These are phyloP conservation scores for Gephyroberyx darwinii DNA, from an alignment of 2,797 vertebrate species.

Conservation along the genomic window DNA sequence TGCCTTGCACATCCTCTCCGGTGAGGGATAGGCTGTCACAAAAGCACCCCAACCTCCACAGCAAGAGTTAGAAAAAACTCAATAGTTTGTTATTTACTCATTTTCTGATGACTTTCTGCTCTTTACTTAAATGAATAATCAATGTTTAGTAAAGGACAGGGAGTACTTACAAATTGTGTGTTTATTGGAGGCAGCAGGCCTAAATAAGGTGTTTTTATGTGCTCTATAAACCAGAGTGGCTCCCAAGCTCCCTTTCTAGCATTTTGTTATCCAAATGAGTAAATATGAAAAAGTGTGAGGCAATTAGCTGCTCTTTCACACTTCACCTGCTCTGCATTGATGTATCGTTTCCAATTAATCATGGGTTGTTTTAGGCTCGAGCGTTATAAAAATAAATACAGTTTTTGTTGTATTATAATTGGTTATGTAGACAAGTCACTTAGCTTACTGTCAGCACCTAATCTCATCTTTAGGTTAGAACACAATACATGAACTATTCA, in stretches of 20 bases:
- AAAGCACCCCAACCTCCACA: neutral
- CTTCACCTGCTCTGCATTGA: neutral
- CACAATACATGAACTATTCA: neutral
- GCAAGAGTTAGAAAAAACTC: neutral
- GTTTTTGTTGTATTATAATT: neutral
- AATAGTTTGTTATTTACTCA: neutral
- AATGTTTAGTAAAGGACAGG: too few species aligned
- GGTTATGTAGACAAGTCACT: neutral
- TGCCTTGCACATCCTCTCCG: neutral
- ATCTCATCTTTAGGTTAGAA: neutral
- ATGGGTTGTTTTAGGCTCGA: neutral
- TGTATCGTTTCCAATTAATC: conserved; percentile 1
- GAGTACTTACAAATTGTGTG: neutral
- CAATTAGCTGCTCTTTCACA: neutral
- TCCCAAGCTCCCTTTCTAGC: conserved; percentile 15
- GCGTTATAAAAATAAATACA: neutral
- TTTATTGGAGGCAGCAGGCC: too few species aligned
- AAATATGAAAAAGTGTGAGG: conserved; percentile 26
- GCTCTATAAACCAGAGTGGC: conserved; percentile 5
- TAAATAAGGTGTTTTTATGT: conserved; percentile 3
- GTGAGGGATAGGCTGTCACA: neutral
- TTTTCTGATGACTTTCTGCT: neutral
- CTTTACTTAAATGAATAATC: neutral
- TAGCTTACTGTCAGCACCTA: neutral
- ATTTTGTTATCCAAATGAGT: conserved; percentile 13